Base-by-base conservation (phyloP, 53 echinoderm and acorn worm genomes). In the Arbacia lixula region DNA sequence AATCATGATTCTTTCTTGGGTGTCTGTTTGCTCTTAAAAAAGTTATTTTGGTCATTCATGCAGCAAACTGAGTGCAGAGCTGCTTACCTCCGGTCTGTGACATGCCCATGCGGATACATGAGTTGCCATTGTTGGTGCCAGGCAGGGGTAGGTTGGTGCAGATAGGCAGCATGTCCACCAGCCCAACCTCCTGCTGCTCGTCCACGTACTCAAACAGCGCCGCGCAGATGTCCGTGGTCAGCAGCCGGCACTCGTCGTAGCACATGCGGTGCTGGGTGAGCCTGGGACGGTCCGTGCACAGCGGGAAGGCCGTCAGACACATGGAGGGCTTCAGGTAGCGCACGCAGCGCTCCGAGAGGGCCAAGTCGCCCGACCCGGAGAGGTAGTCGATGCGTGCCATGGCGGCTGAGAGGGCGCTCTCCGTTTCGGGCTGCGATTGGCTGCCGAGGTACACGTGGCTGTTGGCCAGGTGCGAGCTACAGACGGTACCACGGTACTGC, bases 301-400 rank as follows among this genome's bases (percentile, higher is more conserved):
- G 91, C 6, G 95, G 95, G 85, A 91, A 95, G 11, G 95, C 95
- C 6, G 93, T 91, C 12, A 95, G 93, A 72, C 95, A 95, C 57
- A 95, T 95, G 65, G 95, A 90, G n/a, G 91, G 95, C 66, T 69
- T 88, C 61, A 95, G 91, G 72, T 91, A 87, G 25, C 64, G 43
- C 54, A 62, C 72, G 76, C 93, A 95, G 28, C 81, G 51, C 42
- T 85, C 68, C 1, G 73, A 30, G 54, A 85, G 54, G 64, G 36
- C 53, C 33, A 75, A 54, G 24, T 71, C 71, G 17, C 17, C 43
- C 46, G n/a, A n/a, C n/a, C n/a, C n/a, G n/a, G n/a, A n/a, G n/a
- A 93, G 41, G 57, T 85, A 72, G 57, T 80, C 65, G 25, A 95
- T 83, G 26, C 84, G 79, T 22, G 82, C 49, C 11, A 95, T 52